Evolutionary conservation across 2,888 invertebrate genomes (phyloP), one percentile per base, ranked within the genome.

Genomic region (Xestia ashworthii): DNA sequence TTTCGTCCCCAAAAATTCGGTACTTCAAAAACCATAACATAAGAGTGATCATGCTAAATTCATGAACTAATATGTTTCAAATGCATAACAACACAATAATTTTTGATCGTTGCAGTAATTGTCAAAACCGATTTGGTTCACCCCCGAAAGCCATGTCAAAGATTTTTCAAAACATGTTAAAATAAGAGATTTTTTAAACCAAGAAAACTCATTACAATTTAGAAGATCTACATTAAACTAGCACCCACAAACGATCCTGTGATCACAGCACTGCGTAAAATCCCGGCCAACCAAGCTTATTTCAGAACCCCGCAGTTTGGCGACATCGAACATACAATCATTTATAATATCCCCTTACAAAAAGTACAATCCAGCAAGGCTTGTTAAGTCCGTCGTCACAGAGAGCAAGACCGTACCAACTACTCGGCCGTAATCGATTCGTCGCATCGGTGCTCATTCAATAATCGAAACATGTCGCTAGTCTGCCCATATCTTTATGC

Each of bases 381-480:
- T 93, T 94, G 93, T 93, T 93, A 92, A 92, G 89, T 88, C 90
- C 86, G 86, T 89, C 90, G 90, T 88, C 85, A 89, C 90, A 89
- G 90, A 89, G 90, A 82, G 82, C 91, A 91, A 90, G 92, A 91
- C 90, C 86, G 88, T 85, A 89, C 88, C 89, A 90, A 91, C 91
- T 91, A 90, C 92, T 92, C 92, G 92, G 87, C 91, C 91, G 92
- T 95, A 95, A 95, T 95, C 95, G 95, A 92, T 90, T 90, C 92
- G 93, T 95, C 94, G 93, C 93, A 93, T 94, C 94, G 92, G 93
- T 94, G 93, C 91, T 92, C 93, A 93, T 93, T 94, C 93, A 94
- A 94, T 94, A 93, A 95, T 95, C 94, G 94, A 93, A 92, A 93
- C 93, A 93, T 92, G 94, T 92, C 92, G 90, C 92, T 89, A 90